Conservation (phyloP, 2,113 vertebrate genomes). For the Geococcyx californianus region DNA sequence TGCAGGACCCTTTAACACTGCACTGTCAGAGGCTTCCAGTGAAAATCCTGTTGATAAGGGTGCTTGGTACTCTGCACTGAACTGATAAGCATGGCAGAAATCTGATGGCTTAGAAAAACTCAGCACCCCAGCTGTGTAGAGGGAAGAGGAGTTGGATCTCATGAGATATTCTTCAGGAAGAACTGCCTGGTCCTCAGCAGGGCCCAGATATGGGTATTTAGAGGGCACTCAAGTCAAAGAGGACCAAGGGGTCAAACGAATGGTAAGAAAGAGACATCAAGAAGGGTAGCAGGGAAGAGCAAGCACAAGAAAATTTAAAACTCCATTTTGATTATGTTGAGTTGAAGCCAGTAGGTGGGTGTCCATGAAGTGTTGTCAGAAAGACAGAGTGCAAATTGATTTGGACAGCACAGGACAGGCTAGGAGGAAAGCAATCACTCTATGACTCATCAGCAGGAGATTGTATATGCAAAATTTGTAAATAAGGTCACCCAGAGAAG, state of each 20-base stretch:
- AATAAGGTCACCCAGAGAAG: constrained; percentile 31
- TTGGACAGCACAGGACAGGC: not conserved
- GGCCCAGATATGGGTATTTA: not conserved
- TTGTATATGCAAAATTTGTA: constrained; percentile 8
- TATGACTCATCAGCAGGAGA: not conserved
- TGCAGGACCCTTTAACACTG: not conserved
- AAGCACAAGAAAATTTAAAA: not conserved
- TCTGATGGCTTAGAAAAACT: not conserved
- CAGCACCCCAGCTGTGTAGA: not conserved
- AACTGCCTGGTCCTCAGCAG: not conserved
- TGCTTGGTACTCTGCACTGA: not conserved
- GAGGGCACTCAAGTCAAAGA: not conserved
- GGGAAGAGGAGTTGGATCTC: not conserved
- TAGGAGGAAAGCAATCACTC: not conserved
- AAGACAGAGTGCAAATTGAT: constrained; percentile 1
- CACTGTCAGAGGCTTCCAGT: not conserved
- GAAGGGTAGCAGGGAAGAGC: not conserved
- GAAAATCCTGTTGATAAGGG: not conserved
- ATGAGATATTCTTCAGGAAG: not conserved
- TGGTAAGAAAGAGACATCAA: not conserved
- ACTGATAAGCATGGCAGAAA: not conserved
- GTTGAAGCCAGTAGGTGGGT: not conserved
- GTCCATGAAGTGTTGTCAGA: not conserved
- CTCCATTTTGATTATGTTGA: not conserved
- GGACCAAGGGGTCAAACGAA: not conserved